These are phyloP conservation scores for Eubasilissa splendida DNA, from an alignment of 2,888 invertebrate species.

Conservation along the genomic window DNA sequence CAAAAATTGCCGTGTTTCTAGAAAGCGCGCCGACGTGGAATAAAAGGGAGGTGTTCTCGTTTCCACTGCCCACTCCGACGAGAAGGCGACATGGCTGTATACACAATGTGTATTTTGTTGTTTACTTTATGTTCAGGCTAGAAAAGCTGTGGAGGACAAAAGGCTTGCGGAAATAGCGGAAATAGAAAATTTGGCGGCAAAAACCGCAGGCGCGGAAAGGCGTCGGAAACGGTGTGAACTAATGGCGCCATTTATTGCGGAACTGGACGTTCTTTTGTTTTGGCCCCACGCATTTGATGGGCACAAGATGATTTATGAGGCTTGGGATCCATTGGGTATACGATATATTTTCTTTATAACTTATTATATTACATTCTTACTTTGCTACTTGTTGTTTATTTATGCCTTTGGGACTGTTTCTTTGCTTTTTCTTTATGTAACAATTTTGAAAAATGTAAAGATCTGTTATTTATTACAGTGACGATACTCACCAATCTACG, in stretches of 20 bases:
- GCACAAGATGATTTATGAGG: conserved; percentile 58
- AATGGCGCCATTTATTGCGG: conserved; percentile 70
- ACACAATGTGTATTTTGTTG: background rate
- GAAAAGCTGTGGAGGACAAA: conserved; percentile 62
- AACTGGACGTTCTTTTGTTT: conserved; percentile 70
- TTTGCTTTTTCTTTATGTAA: too few relatives aligned
- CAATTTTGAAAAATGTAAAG: too few relatives aligned
- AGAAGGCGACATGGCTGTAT: too few relatives aligned
- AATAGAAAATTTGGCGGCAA: conserved; percentile 64
- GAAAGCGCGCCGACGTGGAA: too few relatives aligned
- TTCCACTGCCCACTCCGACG: too few relatives aligned
- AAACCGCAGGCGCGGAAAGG: conserved; percentile 68
- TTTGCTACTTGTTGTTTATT: too few relatives aligned
- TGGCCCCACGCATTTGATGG: conserved; percentile 68
- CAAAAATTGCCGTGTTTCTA: too few relatives aligned
- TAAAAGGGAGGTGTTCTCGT: too few relatives aligned
- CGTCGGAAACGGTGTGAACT: conserved; percentile 70
- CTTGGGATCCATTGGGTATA: conserved; percentile 56
- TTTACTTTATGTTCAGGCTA: conserved; percentile 59
- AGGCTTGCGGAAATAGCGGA: conserved; percentile 61
- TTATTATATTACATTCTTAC: too few relatives aligned
- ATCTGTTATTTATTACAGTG: too few relatives aligned
- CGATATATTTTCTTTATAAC: background rate
- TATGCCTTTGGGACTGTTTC: too few relatives aligned
- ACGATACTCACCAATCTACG: too few relatives aligned